Conservation (phyloP, 2,113 vertebrate genomes). For the Myiopsitta monachus region DNA sequence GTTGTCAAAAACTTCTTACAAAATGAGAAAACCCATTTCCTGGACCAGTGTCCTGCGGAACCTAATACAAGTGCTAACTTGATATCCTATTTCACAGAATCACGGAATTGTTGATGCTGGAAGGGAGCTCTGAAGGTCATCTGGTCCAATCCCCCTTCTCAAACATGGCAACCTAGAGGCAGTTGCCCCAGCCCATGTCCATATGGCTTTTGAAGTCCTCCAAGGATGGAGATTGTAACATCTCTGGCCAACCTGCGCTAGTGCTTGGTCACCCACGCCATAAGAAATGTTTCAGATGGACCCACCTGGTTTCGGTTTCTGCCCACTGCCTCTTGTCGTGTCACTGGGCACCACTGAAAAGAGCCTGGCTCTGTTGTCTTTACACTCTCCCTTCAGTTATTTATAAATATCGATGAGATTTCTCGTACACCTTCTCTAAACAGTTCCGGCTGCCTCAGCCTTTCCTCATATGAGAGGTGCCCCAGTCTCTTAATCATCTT, state of each 20-base stretch:
- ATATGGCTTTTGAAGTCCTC: background rate
- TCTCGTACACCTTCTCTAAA: background rate
- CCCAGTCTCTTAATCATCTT: background rate
- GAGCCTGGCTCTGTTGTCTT: background rate
- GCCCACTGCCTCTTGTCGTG: background rate
- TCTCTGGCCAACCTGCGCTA: background rate
- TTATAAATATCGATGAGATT: background rate
- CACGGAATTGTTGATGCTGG: background rate
- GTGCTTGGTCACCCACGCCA: background rate
- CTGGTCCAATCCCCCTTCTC: background rate
- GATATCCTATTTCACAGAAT: background rate
- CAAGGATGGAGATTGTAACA: background rate
- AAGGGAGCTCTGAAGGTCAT: background rate
- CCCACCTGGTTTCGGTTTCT: background rate
- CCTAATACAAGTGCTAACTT: background rate
- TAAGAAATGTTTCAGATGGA: background rate
- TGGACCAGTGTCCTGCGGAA: background rate
- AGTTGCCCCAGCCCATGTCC: background rate
- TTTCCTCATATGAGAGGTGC: background rate
- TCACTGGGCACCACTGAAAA: background rate
- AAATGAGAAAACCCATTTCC: background rate
- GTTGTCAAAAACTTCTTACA: background rate
- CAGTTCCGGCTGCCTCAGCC: background rate
- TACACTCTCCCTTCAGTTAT: background rate
- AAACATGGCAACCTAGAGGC: rapidly evolving